Percentiles rank a stretch among this genome's conserved stretches.
Conservation (phyloP, 2,888 invertebrate genomes). For the Odiellus spinosus region DNA sequence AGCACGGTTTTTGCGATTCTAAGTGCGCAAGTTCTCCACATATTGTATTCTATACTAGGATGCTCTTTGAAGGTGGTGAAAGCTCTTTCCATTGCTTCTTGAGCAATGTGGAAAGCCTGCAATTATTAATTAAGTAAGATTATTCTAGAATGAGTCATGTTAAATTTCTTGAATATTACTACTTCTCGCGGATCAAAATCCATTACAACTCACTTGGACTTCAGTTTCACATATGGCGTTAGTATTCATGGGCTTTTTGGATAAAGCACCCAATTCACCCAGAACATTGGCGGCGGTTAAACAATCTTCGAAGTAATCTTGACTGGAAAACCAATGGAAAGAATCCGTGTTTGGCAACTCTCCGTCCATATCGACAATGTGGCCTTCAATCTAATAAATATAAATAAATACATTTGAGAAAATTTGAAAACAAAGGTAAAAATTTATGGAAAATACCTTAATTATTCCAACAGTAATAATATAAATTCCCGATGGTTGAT, state of each 20-base stretch:
- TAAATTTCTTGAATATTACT: too few species aligned
- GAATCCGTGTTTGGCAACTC: slow-evolving; percentile 41
- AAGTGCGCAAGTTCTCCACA: slow-evolving; percentile 46
- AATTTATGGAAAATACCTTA: slow-evolving; percentile 22
- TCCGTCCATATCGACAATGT: slow-evolving; percentile 25
- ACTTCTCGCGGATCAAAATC: slow-evolving; percentile 17
- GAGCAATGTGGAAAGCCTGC: slow-evolving; percentile 26
- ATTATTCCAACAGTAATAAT: slow-evolving; percentile 34
- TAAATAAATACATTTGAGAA: neutral
- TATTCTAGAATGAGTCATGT: neutral
- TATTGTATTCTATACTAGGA: slow-evolving; percentile 38
- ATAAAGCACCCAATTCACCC: slow-evolving; percentile 43
- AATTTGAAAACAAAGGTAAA: neutral
- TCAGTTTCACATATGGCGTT: slow-evolving; percentile 43
- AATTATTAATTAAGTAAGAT: neutral
- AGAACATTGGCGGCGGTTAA: slow-evolving; percentile 44
- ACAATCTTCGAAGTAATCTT: slow-evolving; percentile 32
- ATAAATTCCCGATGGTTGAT: slow-evolving; percentile 30
- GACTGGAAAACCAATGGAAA: slow-evolving; percentile 32
- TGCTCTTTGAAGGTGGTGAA: slow-evolving; percentile 29
- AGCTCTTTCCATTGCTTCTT: slow-evolving; percentile 26
- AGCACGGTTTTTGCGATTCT: slow-evolving; percentile 39
- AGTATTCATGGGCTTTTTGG: slow-evolving; percentile 40
- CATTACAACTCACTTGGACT: slow-evolving; percentile 32
- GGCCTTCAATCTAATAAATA: neutral